phyloP scores from a whole-genome alignment of 2,797 vertebrate genomes.

The Fistularia commersonii region DNA sequence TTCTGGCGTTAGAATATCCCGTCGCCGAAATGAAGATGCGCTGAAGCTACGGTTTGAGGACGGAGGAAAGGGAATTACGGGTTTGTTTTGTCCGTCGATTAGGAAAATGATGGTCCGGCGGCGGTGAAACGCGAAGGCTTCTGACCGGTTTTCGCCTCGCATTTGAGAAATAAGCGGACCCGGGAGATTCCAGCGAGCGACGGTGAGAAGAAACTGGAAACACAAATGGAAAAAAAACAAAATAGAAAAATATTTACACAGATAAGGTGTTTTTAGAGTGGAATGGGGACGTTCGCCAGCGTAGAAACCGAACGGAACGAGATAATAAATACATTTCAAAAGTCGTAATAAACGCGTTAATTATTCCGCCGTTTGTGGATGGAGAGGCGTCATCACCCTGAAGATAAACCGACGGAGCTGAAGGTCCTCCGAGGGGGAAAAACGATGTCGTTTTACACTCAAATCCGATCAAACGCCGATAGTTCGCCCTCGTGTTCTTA shows the following conservation, averaged over 20 bases:
- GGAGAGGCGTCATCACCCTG: conserved; percentile 54
- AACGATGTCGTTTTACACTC: no score
- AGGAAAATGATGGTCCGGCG: no score
- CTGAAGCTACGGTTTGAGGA: no score
- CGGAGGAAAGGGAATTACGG: no score
- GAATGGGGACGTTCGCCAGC: conserved; percentile 5
- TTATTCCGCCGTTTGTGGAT: conserved; percentile 35
- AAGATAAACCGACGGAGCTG: conserved; percentile 16
- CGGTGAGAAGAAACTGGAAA: conserved; percentile 16
- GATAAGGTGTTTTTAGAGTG: conserved; percentile 17
- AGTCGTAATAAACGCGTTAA: conserved; percentile 50
- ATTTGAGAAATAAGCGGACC: conserved; percentile 13
- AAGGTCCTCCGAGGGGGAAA: conserved; percentile 14
- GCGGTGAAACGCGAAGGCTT: no score
- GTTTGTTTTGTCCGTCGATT: no score
- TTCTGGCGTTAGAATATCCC: neutral
- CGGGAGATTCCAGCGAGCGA: no score
- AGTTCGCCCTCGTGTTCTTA: neutral
- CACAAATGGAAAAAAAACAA: conserved; percentile 14
- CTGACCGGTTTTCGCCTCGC: conserved; percentile 4
- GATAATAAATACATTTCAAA: conserved; percentile 55
- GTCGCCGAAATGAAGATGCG: no score
- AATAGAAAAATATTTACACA: conserved; percentile 35
- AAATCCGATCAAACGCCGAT: no score
- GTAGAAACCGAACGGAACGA: conserved; percentile 43